These are phyloP conservation scores for Anoplopoma fimbria DNA, from an alignment of 2,113 vertebrate genomes.

Conservation along the genomic window DNA sequence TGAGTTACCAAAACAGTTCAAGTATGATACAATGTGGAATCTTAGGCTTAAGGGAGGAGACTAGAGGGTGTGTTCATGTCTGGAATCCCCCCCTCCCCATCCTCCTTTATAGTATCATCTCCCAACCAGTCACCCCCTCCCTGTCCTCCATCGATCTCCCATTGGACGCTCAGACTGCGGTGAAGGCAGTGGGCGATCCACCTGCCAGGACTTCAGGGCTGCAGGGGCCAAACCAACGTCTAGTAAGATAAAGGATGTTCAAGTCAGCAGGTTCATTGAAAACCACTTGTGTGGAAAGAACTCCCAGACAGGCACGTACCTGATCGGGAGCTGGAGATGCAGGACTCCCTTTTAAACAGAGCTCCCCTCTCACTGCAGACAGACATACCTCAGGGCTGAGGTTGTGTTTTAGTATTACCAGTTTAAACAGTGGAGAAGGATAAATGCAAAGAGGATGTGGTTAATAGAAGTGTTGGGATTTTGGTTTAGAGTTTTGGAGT, in stretches of 20 bases:
- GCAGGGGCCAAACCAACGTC: slow-evolving; percentile 44
- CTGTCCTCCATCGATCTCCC: not conserved
- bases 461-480: slow-evolving; percentile 28
- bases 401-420: slow-evolving; percentile 14
- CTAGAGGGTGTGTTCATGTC: slow-evolving; percentile 18
- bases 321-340: slow-evolving; percentile 40
- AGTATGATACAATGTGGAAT: not conserved
- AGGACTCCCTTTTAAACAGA: slow-evolving; percentile 7
- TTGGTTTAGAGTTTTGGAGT: slow-evolving; percentile 28
- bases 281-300: slow-evolving; percentile 66
- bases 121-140: not conserved
- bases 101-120: slow-evolving; percentile 1
- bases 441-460: slow-evolving; percentile 33
- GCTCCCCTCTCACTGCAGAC: slow-evolving; percentile 36
- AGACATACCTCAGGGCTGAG: slow-evolving; percentile 50
- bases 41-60: slow-evolving; percentile 15
- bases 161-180: slow-evolving; percentile 5
- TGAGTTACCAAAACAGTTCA: not conserved
- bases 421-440: slow-evolving; percentile 27
- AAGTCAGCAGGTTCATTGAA: slow-evolving; percentile 67
- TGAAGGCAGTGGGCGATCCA: slow-evolving; percentile 39
- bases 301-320: slow-evolving; percentile 47
- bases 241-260: slow-evolving; percentile 50
- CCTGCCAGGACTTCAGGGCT: slow-evolving; percentile 48
- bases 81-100: slow-evolving; percentile 17